phyloP scores from a whole-genome alignment of 2,888 invertebrate genomes.

The Drosophila aldrichi region DNA sequence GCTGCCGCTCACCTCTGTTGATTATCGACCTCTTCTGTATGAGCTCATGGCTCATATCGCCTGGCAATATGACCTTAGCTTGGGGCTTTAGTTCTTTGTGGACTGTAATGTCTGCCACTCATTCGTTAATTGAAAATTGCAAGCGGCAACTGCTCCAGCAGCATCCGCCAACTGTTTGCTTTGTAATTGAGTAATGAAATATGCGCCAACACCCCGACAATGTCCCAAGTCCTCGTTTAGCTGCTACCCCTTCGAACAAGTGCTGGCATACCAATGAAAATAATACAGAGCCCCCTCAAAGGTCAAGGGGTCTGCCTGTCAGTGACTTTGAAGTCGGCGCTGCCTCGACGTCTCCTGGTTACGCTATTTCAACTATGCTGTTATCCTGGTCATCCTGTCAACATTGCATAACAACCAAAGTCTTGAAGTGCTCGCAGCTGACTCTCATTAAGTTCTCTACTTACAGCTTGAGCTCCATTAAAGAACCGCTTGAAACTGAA shows the following conservation, averaged over 20 bases:
- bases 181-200: constrained; percentile 76
- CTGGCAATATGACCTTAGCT: constrained; percentile 12
- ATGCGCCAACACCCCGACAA: constrained; percentile 29
- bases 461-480: background rate
- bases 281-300: constrained; percentile 32
- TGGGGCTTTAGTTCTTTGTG: constrained; percentile 12
- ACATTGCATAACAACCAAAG: background rate
- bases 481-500: background rate
- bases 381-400: constrained; percentile 15
- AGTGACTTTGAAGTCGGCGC: constrained; percentile 7
- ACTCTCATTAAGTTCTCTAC: background rate
- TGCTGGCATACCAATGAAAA: constrained; percentile 55
- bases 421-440: background rate
- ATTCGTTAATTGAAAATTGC: constrained; percentile 72
- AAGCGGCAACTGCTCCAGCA: constrained; percentile 39
- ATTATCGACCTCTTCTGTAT: constrained; percentile 14
- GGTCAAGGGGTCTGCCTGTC: constrained; percentile 38
- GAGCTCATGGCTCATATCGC: background rate
- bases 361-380: constrained; percentile 2
- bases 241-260: background rate
- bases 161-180: constrained; percentile 55
- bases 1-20: constrained; percentile 12
- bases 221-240: constrained; percentile 1
- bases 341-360: constrained; percentile 3
- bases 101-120: constrained; percentile 29